Conservation (phyloP, 2,113 vertebrate genomes). For the Lepus timidus region DNA sequence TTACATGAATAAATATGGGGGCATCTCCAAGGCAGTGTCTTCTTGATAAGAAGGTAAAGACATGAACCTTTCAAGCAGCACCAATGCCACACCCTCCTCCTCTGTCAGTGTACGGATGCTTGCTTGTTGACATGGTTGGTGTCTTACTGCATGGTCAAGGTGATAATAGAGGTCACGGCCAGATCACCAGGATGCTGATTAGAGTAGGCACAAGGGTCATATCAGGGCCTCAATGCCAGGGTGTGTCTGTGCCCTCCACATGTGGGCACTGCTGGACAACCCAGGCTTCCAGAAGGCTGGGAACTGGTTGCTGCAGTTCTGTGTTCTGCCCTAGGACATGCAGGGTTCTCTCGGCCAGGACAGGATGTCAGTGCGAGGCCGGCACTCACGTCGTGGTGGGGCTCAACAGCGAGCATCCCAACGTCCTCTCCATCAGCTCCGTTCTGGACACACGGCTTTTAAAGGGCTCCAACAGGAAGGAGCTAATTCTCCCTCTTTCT, state of each 20-base stretch:
- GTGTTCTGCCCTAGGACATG: neutral
- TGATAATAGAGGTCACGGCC: no score
- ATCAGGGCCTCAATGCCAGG: no score
- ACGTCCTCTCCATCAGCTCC: neutral
- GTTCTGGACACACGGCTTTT: neutral
- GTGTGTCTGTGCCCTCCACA: neutral
- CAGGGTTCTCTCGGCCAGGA: neutral
- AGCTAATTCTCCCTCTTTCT: neutral
- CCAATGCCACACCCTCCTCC: neutral
- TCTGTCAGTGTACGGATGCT: neutral
- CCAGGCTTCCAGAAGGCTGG: neutral
- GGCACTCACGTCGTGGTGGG: neutral
- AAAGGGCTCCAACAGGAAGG: neutral
- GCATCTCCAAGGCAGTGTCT: neutral
- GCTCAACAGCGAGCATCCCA: neutral
- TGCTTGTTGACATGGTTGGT: accelerated
- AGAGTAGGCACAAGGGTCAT: neutral
- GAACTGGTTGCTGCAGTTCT: neutral
- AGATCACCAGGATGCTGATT: neutral
- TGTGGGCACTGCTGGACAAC: neutral
- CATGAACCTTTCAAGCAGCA: neutral
- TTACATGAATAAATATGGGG: neutral
- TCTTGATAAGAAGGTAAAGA: neutral
- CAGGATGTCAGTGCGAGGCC: no score
- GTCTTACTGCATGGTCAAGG: neutral